Evolutionary conservation across 2,113 vertebrate species (phyloP).

Genomic region (Edolisoma coerulescens): DNA sequence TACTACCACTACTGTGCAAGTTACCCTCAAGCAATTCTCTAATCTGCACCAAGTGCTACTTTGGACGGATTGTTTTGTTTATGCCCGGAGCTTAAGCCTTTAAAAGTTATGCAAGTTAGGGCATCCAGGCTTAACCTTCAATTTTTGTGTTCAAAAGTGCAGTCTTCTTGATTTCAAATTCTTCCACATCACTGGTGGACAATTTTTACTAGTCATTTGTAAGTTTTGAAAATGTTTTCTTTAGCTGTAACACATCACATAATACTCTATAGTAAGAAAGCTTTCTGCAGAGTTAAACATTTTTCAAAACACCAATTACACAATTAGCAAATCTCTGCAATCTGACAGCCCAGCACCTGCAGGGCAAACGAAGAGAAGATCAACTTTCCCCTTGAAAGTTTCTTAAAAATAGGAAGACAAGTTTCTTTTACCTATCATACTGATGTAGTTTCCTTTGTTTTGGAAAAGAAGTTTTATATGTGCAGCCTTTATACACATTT

Average conservation of each 20-base stretch:
- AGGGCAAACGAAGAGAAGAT: not conserved
- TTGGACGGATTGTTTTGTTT: not conserved
- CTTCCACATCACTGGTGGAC: not conserved
- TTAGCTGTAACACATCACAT: not conserved
- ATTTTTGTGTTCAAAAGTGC: not conserved
- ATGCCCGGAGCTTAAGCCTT: slow-evolving; percentile 25
- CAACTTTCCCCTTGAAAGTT: not conserved
- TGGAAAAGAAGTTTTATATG: not conserved
- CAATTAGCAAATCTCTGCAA: not conserved
- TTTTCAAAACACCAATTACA: not conserved
- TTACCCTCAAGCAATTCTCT: not conserved
- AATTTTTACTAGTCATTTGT: not conserved
- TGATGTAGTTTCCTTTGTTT: not conserved
- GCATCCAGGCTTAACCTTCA: slow-evolving; percentile 15
- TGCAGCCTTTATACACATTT: not conserved
- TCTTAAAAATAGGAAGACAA: not conserved
- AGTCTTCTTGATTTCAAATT: not conserved
- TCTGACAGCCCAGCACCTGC: not conserved
- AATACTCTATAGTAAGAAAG: not conserved
- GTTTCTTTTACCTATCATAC: not conserved
- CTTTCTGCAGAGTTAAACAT: not conserved
- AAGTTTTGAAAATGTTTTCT: not conserved
- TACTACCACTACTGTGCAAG: not conserved
- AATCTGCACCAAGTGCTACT: slow-evolving; percentile 5
- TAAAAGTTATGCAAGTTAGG: slow-evolving; percentile 36